phyloP scores from a whole-genome alignment of 2,113 vertebrate genomes.

The Aramus guarauna region DNA sequence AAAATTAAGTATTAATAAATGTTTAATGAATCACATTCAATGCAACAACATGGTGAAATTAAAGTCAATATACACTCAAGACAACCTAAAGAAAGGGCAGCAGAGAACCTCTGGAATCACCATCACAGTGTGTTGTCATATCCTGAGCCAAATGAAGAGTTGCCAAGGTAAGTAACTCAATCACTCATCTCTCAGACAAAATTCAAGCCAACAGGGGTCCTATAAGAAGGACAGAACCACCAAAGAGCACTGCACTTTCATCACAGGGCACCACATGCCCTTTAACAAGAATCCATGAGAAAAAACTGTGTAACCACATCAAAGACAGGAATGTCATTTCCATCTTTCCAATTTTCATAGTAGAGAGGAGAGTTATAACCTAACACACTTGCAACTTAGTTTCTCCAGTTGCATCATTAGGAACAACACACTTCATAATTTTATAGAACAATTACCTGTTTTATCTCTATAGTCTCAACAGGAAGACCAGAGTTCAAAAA shows the following conservation, averaged over 20 bases:
- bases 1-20: neutral
- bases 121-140: neutral
- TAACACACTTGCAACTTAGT: neutral
- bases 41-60: neutral
- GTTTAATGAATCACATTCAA: neutral
- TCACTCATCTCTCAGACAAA: neutral
- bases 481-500: neutral
- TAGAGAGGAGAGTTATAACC: neutral
- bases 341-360: neutral
- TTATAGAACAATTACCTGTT: neutral
- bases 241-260: neutral
- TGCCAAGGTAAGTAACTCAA: neutral
- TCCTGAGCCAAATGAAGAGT: neutral
- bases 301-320: neutral
- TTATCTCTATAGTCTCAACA: neutral
- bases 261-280: neutral
- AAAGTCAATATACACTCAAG: neutral
- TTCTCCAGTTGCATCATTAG: neutral
- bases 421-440: neutral
- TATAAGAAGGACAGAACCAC: neutral
- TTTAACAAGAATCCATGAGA: neutral
- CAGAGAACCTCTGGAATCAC: neutral
- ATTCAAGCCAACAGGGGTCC: neutral
- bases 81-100: neutral
- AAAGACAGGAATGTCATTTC: neutral